These are phyloP conservation scores for Ephialtes manifestator DNA, from an alignment of 2,888 invertebrate genomes.

Conservation along the genomic window DNA sequence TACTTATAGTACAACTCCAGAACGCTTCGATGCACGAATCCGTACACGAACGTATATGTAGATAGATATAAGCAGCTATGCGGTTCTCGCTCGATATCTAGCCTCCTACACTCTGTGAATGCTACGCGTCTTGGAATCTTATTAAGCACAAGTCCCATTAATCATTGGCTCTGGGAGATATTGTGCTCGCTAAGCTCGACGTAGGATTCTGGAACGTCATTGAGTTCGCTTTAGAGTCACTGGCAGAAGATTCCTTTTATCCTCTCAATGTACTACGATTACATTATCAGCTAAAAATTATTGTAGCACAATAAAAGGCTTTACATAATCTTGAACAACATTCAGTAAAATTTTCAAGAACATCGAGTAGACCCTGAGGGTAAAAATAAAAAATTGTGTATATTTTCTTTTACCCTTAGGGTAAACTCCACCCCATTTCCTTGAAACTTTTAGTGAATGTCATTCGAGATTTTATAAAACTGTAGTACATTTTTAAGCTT, in stretches of 20 bases:
- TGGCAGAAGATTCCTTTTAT: neutral
- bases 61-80: neutral
- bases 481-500: too few relatives aligned
- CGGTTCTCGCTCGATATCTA: conserved; percentile 41
- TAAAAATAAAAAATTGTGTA: too few relatives aligned
- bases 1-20: conserved; percentile 5
- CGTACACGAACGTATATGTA: neutral
- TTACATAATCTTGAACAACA: too few relatives aligned
- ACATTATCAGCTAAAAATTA: neutral
- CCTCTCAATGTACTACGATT: neutral
- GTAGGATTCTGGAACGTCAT: conserved; percentile 20
- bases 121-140: conserved; percentile 58
- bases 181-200: conserved; percentile 22
- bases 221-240: neutral
- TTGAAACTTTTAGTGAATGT: too few relatives aligned
- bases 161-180: conserved; percentile 54
- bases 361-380: too few relatives aligned
- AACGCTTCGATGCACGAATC: conserved; percentile 17
- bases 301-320: too few relatives aligned
- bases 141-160: conserved; percentile 59
- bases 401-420: too few relatives aligned
- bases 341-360: too few relatives aligned
- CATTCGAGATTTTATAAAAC: too few relatives aligned
- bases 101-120: conserved; percentile 30
- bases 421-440: too few relatives aligned